Percentiles rank a stretch among this genome's conserved stretches.
Evolutionary conservation across 1,140 invertebrate species (phyloP).

Genomic region (Scaptomyza graminum): DNA sequence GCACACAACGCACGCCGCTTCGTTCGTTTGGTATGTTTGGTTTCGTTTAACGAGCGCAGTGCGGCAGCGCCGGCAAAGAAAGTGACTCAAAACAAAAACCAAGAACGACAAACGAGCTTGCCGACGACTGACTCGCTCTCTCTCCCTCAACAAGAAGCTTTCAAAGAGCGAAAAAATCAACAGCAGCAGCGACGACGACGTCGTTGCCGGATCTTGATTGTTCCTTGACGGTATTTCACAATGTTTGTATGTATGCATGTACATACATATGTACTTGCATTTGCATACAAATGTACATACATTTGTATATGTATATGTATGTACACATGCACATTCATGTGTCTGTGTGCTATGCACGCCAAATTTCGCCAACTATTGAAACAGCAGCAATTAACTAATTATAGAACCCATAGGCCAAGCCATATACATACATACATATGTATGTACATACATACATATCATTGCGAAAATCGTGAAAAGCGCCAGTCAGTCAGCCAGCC

Average conservation of each 20-base stretch:
- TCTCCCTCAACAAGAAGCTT: slow-evolving; percentile 11
- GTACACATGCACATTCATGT: background rate
- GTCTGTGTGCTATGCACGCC: slow-evolving; percentile 1
- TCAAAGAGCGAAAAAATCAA: background rate
- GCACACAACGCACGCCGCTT: slow-evolving; percentile 8
- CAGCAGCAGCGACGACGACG: background rate
- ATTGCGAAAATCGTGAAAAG: slow-evolving; percentile 32
- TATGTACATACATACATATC: too few species aligned
- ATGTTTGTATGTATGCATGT: slow-evolving; percentile 15
- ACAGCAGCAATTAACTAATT: slow-evolving; percentile 58
- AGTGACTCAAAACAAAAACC: slow-evolving; percentile 65
- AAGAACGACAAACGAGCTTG: slow-evolving; percentile 34
- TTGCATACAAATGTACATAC: background rate
- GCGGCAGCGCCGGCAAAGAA: slow-evolving; percentile 30
- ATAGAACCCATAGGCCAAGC: slow-evolving; percentile 46
- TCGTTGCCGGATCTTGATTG: slow-evolving; percentile 16
- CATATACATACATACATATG: too few species aligned
- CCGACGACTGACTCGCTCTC: background rate
- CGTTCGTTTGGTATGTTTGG: slow-evolving; percentile 25
- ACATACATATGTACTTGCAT: background rate
- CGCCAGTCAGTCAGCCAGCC: background rate
- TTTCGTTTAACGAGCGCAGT: slow-evolving; percentile 22
- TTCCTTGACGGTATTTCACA: slow-evolving; percentile 38
- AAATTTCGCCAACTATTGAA: slow-evolving; percentile 50
- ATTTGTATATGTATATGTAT: background rate